Evolutionary conservation across 1,140 invertebrate genomes (phyloP), one percentile per base, ranked within the genome.

Genomic region (Panonychus citri): DNA sequence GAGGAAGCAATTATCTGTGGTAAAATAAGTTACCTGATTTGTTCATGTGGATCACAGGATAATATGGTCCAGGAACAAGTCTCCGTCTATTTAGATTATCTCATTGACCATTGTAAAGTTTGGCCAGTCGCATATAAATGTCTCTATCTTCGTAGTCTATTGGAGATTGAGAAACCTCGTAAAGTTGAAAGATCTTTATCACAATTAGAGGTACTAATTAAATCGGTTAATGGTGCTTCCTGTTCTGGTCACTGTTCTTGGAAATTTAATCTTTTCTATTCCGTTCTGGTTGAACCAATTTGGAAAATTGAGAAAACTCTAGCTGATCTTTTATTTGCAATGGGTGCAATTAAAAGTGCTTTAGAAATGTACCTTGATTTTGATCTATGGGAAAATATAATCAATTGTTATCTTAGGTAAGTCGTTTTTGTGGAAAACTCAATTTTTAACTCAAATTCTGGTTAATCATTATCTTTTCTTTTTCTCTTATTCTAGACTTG

Each of bases 371-470:
- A 81, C 68, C 71, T 82, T 24, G 71, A 77, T 50, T 71, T 93
- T 12, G 73, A 85, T 59, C 68, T 83, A n/a, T 96, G 89, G 90
- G 85, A 94, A 62, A 79, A 93, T 66, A 83, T 90, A 19, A 85
- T 96, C 59, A 73, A 76, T 2, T 96, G 90, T 71, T 94, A 94
- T 64, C 83, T 82, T 21, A 21, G 49, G 34, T 53, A 50, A 61
- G 42, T 27, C n/a, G n/a, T n/a, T n/a, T n/a, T n/a, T n/a, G n/a
- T n/a, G n/a, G n/a, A n/a, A n/a, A n/a, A n/a, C n/a, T n/a, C n/a
- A n/a, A n/a, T n/a, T n/a, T n/a, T n/a, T n/a, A n/a, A n/a, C n/a
- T n/a, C n/a, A n/a, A n/a, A 3, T 48, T 55, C 54, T 62, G 10
- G n/a, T n/a, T 59, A 24, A 42, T 49, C 26, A 58, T 55, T 57